Base-by-base conservation (phyloP, 2,113 vertebrate species). In the Collichthys lucidus region DNA sequence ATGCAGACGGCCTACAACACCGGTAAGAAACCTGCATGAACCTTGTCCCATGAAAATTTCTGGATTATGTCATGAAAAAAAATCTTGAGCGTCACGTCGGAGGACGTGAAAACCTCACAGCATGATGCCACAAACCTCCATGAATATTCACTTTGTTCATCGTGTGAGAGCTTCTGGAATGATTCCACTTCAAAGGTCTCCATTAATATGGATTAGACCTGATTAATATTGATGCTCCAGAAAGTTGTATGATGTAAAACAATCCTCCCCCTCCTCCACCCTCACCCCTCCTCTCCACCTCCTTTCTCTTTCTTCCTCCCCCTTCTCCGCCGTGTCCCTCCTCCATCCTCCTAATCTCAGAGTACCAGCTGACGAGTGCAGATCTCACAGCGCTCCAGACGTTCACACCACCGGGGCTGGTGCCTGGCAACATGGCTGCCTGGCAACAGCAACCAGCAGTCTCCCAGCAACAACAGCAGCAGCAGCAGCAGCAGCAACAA, bases 361-460 rank as follows among this genome's bases (percentile, higher is more conserved):
- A 99, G 91, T 99, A 98, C 94, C 97, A 98, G 94, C 93, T 98
- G 96, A 97, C 96, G 10, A 98, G 97, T 2, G 97, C 97, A 16
- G 98, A 98, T 89, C 94, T 98, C 63, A 97, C 97, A 10, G 97
- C 96, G 3, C 95, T 98, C 86, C 96, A 97, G 3, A 95, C 97
- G 0, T 99, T 99, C 95, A 96, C 96, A 74, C 98, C 97, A 0
- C 96, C 97, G 6, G 95, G 96, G 49, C 92, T 99, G 93, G 96
- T 98, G 77, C 96, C 97, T 66, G 96, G 97, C 94, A 97, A 95
- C 83, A 95, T 99, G 93, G 95, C 96, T 26, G 94, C 97, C 92
- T 98, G 97, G 97, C 98, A 98, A 89, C 97, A 98, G 94, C 97
- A 91, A 6, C 96, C 86, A 59, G 2, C 95, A 63, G 55, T 95